Evolutionary conservation across 2,888 invertebrate genomes (phyloP).

Genomic region (Limnephilus rhombicus): DNA sequence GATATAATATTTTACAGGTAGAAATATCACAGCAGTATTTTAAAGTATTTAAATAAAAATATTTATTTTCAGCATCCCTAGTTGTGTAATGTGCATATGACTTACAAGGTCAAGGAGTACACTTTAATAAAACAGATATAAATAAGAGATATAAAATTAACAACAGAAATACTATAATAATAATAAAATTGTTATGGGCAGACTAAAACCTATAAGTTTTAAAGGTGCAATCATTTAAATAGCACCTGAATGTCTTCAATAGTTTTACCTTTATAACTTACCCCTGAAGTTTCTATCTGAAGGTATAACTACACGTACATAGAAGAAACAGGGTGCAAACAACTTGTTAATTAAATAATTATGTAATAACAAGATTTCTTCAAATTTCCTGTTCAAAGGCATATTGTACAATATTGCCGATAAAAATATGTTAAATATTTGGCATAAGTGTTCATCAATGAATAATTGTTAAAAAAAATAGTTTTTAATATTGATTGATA

Average conservation of each 20-base stretch:
- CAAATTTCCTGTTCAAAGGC: not conserved
- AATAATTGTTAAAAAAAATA: not conserved
- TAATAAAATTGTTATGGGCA: not conserved
- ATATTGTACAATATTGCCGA: not conserved
- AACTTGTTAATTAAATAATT: not conserved
- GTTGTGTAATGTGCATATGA: constrained; percentile 18
- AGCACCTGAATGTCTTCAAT: not conserved
- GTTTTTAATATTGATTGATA: not conserved
- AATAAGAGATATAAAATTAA: not conserved
- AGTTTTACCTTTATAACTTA: not conserved
- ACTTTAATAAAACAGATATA: not conserved
- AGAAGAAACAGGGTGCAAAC: too few species aligned
- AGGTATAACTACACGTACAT: too few species aligned
- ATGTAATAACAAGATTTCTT: not conserved
- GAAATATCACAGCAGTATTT: constrained; percentile 58
- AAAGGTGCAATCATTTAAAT: not conserved
- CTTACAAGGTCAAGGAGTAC: not conserved
- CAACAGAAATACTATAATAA: not conserved
- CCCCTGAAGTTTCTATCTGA: too few species aligned
- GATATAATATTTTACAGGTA: constrained; percentile 46
- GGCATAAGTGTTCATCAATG: not conserved
- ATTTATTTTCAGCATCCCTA: constrained; percentile 27
- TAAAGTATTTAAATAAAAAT: constrained; percentile 46
- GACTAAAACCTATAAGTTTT: not conserved
- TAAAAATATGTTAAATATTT: too few species aligned